Evolutionary conservation across 2,888 invertebrate genomes (phyloP), one percentile per base, ranked within the genome.

Genomic region (Eumerus sabulonum): DNA sequence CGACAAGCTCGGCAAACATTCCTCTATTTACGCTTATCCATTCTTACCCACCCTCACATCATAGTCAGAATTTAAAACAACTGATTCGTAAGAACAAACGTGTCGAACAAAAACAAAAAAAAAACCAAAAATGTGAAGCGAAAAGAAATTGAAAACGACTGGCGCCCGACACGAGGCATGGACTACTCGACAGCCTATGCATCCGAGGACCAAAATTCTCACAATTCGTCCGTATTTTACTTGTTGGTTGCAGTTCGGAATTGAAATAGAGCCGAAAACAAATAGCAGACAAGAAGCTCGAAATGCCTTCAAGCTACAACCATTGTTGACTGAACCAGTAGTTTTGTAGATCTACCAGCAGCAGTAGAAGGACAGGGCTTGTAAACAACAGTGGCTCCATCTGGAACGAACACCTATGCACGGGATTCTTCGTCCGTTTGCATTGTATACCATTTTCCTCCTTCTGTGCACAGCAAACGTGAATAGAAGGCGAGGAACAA

Each of bases 301-400:
- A 67, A 73, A 73, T 73, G 68, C 77, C 77, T 63, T 18, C 35
- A 59, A 68, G 77, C 73, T 59, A 67, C 14, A 59, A 59, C 67
- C 50, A 79, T 79, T 79, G 77, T 79, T 73, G 72, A 63, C 57
- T 62, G 73, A 68, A 45, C n/a, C 63, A 48, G 67, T 59, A 62
- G 64, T 59, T 64, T 63, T 71, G 64, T 63, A 56, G 63, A 44
- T 27, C 3, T 27, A 27, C 27, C 27, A 27, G 51, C 51, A 60
- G 42, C 12, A 59, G 17, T 59, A 70, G 18, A 47, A 71, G 66
- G 66, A 62, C 36, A 40, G 38, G 38, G 18, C 54, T n/a, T n/a
- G 40, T 16, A 56, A 40, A 47, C 47, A 66, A 35, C 42, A 44
- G 56, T 16, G 18, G 42, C 54, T 68, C 48, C 27, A 27, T 27